Evolutionary conservation across 1,140 invertebrate species (phyloP).

Genomic region (Platorchestia sp.): DNA sequence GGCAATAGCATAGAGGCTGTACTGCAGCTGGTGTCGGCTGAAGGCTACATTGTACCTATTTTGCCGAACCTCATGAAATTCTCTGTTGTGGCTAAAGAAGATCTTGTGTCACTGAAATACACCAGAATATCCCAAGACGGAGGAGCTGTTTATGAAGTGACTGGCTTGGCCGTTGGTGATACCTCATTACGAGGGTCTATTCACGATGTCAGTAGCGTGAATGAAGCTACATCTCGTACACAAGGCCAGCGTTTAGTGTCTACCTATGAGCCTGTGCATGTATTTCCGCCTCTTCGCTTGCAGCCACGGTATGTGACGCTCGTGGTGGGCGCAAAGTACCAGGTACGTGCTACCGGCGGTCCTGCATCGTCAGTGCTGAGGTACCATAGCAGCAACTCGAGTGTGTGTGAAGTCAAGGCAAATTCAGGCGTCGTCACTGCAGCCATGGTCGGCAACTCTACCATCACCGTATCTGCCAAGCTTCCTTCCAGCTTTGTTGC

Average conservation of each 20-base stretch:
- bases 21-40: neutral
- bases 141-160: conserved; percentile 30
- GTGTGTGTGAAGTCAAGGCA: neutral
- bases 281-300: neutral
- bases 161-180: neutral
- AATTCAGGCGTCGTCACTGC: neutral
- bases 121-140: conserved; percentile 2
- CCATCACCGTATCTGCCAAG: conserved; percentile 11
- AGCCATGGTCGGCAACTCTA: conserved; percentile 25
- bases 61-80: conserved; percentile 8
- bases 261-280: neutral
- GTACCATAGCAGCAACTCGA: conserved; percentile 15
- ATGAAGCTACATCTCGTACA: neutral
- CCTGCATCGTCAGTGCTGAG: neutral
- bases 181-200: conserved; percentile 4
- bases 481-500: neutral
- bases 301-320: neutral
- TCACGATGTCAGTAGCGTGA: neutral
- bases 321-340: conserved; percentile 32
- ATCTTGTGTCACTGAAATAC: conserved; percentile 16
- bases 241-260: conserved; percentile 19
- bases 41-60: conserved; percentile 27
- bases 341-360: conserved; percentile 10
- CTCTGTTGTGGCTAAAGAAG: conserved; percentile 33
- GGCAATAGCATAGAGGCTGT: conserved; percentile 37